Evolutionary conservation across 2,113 vertebrate species (phyloP).

Genomic region (Percopsis transmontana): DNA sequence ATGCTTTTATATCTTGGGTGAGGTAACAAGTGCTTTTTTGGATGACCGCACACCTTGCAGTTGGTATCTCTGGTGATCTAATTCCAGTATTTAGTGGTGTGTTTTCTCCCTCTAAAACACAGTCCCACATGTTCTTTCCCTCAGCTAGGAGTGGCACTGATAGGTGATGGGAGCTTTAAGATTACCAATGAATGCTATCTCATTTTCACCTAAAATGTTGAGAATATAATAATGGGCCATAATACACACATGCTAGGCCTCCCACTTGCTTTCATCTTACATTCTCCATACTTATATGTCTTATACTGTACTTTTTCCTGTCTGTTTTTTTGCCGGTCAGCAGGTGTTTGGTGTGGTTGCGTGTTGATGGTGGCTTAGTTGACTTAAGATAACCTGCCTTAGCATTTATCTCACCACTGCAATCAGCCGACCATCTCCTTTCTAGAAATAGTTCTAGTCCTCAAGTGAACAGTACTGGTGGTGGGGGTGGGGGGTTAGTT

Average conservation of each 20-base stretch:
- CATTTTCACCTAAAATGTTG: background rate
- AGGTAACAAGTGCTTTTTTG: too few relatives aligned
- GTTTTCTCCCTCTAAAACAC: slow-evolving; percentile 1
- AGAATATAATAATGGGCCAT: too few relatives aligned
- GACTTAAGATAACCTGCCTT: background rate
- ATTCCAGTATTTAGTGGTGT: slow-evolving; percentile 4
- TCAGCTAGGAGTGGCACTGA: too few relatives aligned
- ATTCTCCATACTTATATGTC: too few relatives aligned
- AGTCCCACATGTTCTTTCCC: background rate
- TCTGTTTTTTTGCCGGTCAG: slow-evolving; percentile 35
- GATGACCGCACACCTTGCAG: background rate
- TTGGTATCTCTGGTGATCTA: slow-evolving; percentile 6
- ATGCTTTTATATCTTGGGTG: too few relatives aligned
- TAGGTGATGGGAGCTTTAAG: background rate
- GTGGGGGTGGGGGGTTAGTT: too few relatives aligned
- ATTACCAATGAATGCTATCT: slow-evolving; percentile 1
- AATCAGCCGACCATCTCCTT: too few relatives aligned
- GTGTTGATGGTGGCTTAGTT: slow-evolving; percentile 17
- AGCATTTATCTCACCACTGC: too few relatives aligned
- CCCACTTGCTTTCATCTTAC: too few relatives aligned
- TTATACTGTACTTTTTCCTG: slow-evolving; percentile 6
- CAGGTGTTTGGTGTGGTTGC: slow-evolving; percentile 44
- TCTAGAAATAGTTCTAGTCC: too few relatives aligned
- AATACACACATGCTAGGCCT: too few relatives aligned
- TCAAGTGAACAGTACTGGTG: too few relatives aligned